Base-by-base conservation (phyloP, 2,888 invertebrate genomes). In the Drosophila testacea region DNA sequence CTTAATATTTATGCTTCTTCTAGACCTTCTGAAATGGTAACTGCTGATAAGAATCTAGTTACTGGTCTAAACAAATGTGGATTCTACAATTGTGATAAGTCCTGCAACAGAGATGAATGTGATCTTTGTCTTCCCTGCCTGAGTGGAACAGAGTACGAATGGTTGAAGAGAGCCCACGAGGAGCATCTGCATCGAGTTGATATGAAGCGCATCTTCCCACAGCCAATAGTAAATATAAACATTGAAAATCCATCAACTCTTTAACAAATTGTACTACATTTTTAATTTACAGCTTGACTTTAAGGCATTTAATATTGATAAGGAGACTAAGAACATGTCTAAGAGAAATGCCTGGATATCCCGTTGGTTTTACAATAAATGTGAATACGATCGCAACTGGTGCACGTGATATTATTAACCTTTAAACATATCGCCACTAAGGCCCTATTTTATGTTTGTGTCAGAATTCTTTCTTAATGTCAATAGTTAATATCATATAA, bases 311-410 rank as follows among this genome's bases (percentile, higher is more conserved):
- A 89, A 93, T 69, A 66, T 91, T 52, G 81, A 90, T 16, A 91
- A 92, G 74, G 87, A 93, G 77, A 85, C 94, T 13, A 93, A 94
- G 59, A 92, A 94, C 32, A 93, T 96, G 68, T 94, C 95, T 5
- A 91, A 94, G 46, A 94, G 93, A 73, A 98, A 98, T 92, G 94
- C 95, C 90, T 93, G 97, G 70, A 95, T 97, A 91, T 94, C 95
- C 54, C 92, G 95, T 69, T 99, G 98, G 98, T 98, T 96, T 92
- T 94, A 96, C 92, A 97, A 96, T 52, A 98, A 98, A 93, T 99
- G 98, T 91, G 93, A 95, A 76, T 93, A 94, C 69, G 97, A 98
- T 88, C 78, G 92, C 4, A 94, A 95, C 34, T 98, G 98, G 97
- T 98, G 98, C 48, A 59, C 73, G 27, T 79, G 54, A 63, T 41